Conservation (phyloP, 2,113 vertebrate genomes). For the Rafetus swinhoei region DNA sequence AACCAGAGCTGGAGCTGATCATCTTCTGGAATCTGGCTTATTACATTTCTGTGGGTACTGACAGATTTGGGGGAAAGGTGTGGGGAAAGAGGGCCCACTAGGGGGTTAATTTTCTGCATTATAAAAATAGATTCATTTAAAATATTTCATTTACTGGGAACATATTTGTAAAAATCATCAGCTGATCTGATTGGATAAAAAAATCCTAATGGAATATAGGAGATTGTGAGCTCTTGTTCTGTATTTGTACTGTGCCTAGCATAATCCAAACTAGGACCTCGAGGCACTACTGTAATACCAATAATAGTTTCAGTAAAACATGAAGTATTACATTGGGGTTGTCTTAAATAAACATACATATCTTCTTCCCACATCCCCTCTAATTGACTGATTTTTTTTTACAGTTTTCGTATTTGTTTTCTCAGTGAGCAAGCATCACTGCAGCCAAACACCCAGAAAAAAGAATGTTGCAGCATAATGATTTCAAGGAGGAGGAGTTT, state of each 20-base stretch:
- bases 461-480: slow-evolving; percentile 19
- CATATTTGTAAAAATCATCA: background rate
- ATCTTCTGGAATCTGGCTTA: background rate
- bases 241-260: background rate
- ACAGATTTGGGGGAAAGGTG: background rate
- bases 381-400: background rate
- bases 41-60: background rate
- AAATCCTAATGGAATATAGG: background rate
- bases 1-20: background rate
- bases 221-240: background rate
- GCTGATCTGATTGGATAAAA: background rate
- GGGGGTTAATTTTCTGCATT: background rate
- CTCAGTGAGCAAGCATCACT: background rate
- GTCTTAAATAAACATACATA: background rate
- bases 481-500: slow-evolving; percentile 49
- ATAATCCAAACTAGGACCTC: background rate
- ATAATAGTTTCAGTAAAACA: background rate
- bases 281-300: background rate
- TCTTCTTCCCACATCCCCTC: no score
- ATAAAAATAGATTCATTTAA: background rate
- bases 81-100: background rate
- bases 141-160: background rate
- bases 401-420: background rate
- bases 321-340: background rate
- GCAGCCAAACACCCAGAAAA: background rate